Conservation (phyloP, 2,888 invertebrate species). For the Dermolepida albohirtum region DNA sequence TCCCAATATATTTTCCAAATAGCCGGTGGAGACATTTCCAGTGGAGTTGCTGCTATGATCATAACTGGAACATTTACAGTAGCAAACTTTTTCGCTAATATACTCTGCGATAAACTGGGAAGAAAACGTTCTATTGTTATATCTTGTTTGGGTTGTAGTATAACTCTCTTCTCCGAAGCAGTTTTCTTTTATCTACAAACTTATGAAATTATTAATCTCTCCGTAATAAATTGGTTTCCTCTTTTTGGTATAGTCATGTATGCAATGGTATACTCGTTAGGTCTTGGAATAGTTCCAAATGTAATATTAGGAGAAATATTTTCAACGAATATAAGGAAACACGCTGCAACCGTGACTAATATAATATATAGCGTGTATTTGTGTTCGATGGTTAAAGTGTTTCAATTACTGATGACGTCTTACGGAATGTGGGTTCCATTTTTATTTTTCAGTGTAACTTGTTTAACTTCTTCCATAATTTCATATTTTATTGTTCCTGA, state of each 20-base stretch:
- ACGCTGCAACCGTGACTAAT: conserved; percentile 55
- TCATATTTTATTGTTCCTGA: conserved; percentile 58
- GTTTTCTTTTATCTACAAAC: conserved; percentile 54
- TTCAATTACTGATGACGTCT: conserved; percentile 55
- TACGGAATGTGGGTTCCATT: conserved; percentile 58
- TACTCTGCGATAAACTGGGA: conserved; percentile 44
- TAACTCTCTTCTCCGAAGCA: conserved; percentile 49
- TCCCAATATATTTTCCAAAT: conserved; percentile 58
- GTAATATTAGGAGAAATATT: conserved; percentile 57
- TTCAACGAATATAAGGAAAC: conserved; percentile 56
- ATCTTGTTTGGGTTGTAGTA: conserved; percentile 51
- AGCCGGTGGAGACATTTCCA: conserved; percentile 57
- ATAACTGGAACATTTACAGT: conserved; percentile 49
- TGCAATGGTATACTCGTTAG: conserved; percentile 52
- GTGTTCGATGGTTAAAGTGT: conserved; percentile 53
- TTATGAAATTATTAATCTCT: conserved; percentile 48
- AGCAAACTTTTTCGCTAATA: conserved; percentile 46
- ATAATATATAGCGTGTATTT: conserved; percentile 52
- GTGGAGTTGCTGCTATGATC: conserved; percentile 55
- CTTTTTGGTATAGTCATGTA: conserved; percentile 55
- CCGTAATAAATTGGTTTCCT: conserved; percentile 55
- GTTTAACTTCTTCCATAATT: conserved; percentile 52
- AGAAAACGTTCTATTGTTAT: conserved; percentile 52
- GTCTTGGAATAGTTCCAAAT: conserved; percentile 56
- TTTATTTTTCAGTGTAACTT: conserved; percentile 53